phyloP scores from a whole-genome alignment of 2,113 vertebrate genomes.

The Spermophilus dauricus region DNA sequence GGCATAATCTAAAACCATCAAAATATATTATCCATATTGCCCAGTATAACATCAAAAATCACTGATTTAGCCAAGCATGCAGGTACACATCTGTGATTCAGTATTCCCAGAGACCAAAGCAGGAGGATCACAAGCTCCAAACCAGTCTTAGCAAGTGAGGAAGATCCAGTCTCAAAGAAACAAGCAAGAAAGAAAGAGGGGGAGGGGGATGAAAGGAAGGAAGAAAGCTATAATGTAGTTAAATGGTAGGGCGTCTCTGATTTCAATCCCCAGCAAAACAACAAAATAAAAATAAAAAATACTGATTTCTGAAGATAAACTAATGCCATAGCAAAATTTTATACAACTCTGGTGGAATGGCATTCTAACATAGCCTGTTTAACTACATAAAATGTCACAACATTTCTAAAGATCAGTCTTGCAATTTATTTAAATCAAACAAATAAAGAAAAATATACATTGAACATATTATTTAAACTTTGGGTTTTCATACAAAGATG shows the following conservation, averaged over 20 bases:
- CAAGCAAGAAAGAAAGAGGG: too few relatives aligned
- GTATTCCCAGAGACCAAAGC: too few relatives aligned
- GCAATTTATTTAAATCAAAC: neutral
- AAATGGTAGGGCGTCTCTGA: too few relatives aligned
- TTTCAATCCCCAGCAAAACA: too few relatives aligned
- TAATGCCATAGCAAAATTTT: neutral
- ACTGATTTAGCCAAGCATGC: neutral
- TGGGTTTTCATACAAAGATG: neutral
- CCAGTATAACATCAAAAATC: neutral
- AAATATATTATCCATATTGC: neutral
- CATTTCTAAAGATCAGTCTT: neutral
- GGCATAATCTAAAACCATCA: neutral
- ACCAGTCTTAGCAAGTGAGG: too few relatives aligned
- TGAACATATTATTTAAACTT: neutral
- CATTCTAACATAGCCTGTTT: neutral
- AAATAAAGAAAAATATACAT: neutral
- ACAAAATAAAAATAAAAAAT: too few relatives aligned
- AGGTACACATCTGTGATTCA: too few relatives aligned
- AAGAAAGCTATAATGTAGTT: too few relatives aligned
- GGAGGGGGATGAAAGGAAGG: too few relatives aligned
- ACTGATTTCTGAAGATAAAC: neutral
- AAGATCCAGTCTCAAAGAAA: too few relatives aligned
- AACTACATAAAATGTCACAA: neutral
- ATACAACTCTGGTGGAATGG: neutral
- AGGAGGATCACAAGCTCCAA: too few relatives aligned